phyloP scores from a whole-genome alignment of 2,888 invertebrate genomes.

The Anarsia innoxiella region DNA sequence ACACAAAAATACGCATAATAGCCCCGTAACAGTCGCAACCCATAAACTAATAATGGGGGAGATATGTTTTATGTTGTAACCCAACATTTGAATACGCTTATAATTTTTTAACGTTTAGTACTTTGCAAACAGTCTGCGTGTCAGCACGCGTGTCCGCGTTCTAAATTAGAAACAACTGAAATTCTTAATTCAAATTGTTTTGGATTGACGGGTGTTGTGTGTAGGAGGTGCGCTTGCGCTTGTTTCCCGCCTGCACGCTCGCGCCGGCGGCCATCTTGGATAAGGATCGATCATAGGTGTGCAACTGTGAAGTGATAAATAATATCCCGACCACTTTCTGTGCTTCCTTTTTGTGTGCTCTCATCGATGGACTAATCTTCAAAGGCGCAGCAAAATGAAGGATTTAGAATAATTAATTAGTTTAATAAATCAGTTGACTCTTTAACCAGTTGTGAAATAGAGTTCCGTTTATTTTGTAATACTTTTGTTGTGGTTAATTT shows the following conservation, averaged over 20 bases:
- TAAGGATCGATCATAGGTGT: constrained; percentile 70
- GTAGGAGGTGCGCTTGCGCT: constrained; percentile 59
- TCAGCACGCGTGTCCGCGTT: constrained; percentile 49
- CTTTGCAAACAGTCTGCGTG: constrained; percentile 50
- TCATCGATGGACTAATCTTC: constrained; percentile 12
- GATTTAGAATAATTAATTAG: constrained; percentile 9
- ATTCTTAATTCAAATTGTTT: constrained; percentile 40
- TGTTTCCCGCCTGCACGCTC: constrained; percentile 58
- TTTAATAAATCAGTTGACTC: constrained; percentile 6
- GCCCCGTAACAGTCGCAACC: constrained; percentile 63
- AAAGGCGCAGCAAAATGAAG: constrained; percentile 12
- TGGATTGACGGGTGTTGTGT: constrained; percentile 39
- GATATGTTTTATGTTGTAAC: constrained; percentile 72
- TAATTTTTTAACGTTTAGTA: constrained; percentile 63
- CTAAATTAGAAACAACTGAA: constrained; percentile 11
- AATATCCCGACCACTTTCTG: constrained; percentile 34
- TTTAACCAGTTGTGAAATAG: no score
- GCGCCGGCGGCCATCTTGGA: constrained; percentile 70
- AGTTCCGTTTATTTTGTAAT: no score
- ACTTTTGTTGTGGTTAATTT: no score
- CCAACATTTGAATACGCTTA: constrained; percentile 67
- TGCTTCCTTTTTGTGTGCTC: constrained; percentile 35
- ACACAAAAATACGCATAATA: constrained; percentile 69
- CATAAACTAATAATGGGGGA: constrained; percentile 76
- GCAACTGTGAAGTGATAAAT: constrained; percentile 70